Conservation (phyloP, 2,113 vertebrate species). For the Regulus satrapa region DNA sequence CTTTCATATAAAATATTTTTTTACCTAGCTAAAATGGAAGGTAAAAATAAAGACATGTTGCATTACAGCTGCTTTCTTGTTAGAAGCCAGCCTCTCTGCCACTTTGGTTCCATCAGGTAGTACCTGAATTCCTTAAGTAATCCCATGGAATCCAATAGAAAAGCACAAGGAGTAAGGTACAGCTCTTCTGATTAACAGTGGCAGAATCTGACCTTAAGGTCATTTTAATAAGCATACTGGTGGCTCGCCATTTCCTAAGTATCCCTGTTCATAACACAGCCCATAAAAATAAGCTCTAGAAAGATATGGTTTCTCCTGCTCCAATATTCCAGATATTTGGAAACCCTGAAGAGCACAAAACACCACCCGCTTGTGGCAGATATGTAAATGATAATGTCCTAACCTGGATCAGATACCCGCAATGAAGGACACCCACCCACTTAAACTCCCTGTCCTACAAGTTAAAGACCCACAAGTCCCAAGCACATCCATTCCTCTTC, state of each 20-base stretch:
- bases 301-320: background rate
- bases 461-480: background rate
- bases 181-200: conserved; percentile 47
- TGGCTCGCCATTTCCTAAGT: conserved; percentile 32
- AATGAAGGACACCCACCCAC: background rate
- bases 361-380: background rate
- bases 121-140: conserved; percentile 32
- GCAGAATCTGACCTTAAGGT: conserved; percentile 57
- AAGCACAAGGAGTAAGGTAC: conserved; percentile 34
- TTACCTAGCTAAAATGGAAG: background rate
- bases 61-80: background rate
- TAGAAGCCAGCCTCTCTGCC: background rate
- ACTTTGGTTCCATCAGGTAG: background rate
- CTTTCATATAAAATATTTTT: background rate
- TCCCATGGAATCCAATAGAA: background rate
- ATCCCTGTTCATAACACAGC: conserved; percentile 4
- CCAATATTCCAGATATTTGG: background rate
- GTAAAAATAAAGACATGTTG: background rate
- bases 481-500: background rate
- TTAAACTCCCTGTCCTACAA: background rate
- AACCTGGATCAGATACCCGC: background rate
- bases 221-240: conserved; percentile 52
- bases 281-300: conserved; percentile 41
- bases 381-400: background rate
- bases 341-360: background rate